Conservation (phyloP, 2,888 invertebrate genomes). For the Orthosia gothica region DNA sequence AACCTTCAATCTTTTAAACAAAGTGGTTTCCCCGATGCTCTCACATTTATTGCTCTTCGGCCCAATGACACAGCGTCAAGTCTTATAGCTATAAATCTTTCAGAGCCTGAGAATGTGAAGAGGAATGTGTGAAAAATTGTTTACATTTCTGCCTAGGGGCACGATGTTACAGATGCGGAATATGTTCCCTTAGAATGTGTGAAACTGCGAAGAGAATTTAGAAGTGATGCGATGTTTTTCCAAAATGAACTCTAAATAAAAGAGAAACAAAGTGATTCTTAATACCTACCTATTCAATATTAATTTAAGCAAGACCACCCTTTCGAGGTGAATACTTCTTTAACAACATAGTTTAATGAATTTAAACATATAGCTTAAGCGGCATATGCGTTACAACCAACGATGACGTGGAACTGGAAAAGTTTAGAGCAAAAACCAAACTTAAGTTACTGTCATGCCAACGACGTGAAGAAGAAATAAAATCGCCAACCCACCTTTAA, state of each 20-base stretch:
- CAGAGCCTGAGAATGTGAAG: slow-evolving; percentile 13
- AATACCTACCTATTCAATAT: slow-evolving; percentile 57
- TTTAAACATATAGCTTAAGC: slow-evolving; percentile 49
- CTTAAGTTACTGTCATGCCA: no score
- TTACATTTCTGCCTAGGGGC: slow-evolving; percentile 4
- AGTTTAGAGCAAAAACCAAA: no score
- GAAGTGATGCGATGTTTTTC: background rate
- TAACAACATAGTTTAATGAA: slow-evolving; percentile 68
- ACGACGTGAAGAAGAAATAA: no score
- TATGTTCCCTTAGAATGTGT: background rate
- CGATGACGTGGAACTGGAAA: no score
- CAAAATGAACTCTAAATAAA: no score
- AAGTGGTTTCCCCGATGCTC: slow-evolving; percentile 33
- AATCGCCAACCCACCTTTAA: no score
- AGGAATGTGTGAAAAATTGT: slow-evolving; percentile 25
- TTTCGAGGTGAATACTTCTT: no score
- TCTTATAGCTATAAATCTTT: slow-evolving; percentile 54
- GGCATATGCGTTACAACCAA: no score
- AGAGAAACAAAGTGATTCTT: slow-evolving; percentile 24
- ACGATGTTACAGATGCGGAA: background rate
- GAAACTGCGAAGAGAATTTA: background rate
- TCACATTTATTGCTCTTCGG: slow-evolving; percentile 46
- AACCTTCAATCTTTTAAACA: slow-evolving; percentile 45
- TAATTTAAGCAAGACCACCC: no score
- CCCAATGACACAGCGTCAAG: slow-evolving; percentile 40